Evolutionary conservation across 1,140 invertebrate species (phyloP), one percentile per base, ranked within the genome.

Genomic region (Alviniconcha marisindica): DNA sequence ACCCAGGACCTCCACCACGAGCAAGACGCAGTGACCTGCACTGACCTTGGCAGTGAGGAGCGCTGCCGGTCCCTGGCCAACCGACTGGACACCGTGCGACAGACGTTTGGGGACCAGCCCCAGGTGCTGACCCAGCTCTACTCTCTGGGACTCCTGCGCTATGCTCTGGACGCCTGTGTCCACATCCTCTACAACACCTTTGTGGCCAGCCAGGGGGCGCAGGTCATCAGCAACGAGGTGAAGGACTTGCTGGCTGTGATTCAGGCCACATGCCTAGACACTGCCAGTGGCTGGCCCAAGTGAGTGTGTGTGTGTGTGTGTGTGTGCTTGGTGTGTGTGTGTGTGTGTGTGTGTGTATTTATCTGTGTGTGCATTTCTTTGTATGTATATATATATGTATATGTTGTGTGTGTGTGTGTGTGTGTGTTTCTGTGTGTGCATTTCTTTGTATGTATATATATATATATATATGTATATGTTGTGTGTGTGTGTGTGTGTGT

Each of bases 1-100:
- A n/a, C n/a, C 2, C 77, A 78, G 77, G 77, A 78, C n/a, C 54
- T 60, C 18, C 56, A 78, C 54, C 77, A 78, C 12, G 77, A 78
- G 77, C 48, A 38, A 10, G 77, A 78, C 31, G 77, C 77, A 14
- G 28, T 63, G 33, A 60, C n/a, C 31, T 24, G 28, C 51, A 36
- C 51, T 28, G 14, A 51, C 3, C 21, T 2, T 40, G 36, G 54
- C 15, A 21, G 3, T 33, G 48, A 78, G 54, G 48, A 60, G 5
- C 51, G 31, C 21, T 15, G 38, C 15, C n/a, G 28, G 7, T 40
- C 3, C 36, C 18, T 78, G 14, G 42, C 51, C 2, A 54, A 56
- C 2, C 36, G 14, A 3, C 48, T 78, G 5, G 10, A 40, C 15
- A 10, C 14, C n/a, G 3, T 78, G 51, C 3, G 10, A 7, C 28